Conservation (phyloP, 2,113 vertebrate genomes). For the Gambusia holbrooki region DNA sequence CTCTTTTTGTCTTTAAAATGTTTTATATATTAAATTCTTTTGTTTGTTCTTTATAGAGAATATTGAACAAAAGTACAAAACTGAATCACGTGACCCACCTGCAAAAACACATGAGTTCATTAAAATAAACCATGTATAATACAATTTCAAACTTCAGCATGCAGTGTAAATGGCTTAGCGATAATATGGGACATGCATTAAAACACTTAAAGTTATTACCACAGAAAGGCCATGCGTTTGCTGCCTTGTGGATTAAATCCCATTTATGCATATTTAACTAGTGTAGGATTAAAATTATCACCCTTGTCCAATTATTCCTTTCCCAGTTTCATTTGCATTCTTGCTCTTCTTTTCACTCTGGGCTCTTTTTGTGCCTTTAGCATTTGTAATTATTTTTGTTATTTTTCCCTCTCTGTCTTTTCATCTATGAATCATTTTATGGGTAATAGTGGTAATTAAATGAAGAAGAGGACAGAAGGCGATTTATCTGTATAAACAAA, state of each 20-base stretch:
- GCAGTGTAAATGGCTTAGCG: conserved; percentile 23
- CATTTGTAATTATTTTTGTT: not conserved
- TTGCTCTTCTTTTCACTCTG: conserved; percentile 11
- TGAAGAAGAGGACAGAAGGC: conserved; percentile 34
- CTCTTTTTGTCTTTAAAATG: too few relatives aligned
- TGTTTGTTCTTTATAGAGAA: not conserved
- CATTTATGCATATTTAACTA: conserved; percentile 59
- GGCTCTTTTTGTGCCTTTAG: not conserved
- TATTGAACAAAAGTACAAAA: not conserved
- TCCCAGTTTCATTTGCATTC: conserved; percentile 40
- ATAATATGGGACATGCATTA: conserved; percentile 47
- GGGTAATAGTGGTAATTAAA: conserved; percentile 57
- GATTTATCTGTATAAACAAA: conserved; percentile 42
- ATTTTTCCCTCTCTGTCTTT: not conserved
- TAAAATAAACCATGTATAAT: conserved; percentile 12
- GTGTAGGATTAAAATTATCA: conserved; percentile 61
- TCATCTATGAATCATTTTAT: conserved; percentile 30
- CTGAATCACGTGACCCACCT: not conserved
- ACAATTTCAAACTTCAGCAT: conserved; percentile 33
- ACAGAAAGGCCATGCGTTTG: conserved; percentile 23
- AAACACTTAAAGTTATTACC: conserved; percentile 48
- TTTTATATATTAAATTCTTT: not conserved
- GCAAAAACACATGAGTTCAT: not conserved
- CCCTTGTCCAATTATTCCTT: conserved; percentile 58
- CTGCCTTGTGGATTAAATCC: conserved; percentile 57